These are phyloP conservation scores for Dryobates pubescens DNA, from an alignment of 2,797 vertebrate species.

Conservation along the genomic window DNA sequence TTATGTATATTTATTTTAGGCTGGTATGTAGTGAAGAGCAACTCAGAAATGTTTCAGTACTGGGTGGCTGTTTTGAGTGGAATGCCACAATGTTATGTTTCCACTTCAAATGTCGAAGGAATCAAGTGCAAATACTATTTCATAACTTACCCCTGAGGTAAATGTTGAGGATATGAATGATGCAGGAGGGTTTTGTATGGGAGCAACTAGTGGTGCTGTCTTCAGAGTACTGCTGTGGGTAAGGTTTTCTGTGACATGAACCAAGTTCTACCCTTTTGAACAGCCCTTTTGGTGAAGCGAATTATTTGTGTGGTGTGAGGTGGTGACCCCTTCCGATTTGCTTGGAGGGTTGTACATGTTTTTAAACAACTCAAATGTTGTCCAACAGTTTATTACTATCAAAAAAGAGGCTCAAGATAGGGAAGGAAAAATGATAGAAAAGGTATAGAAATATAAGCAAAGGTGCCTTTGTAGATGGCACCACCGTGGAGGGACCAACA, in stretches of 20 bases:
- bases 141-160: neutral
- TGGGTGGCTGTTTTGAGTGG: slow-evolving; percentile 24
- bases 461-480: too few relatives aligned
- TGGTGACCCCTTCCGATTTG: neutral
- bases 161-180: neutral
- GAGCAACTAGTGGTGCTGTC: neutral
- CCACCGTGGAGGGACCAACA: too few relatives aligned
- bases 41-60: slow-evolving; percentile 21
- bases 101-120: slow-evolving; percentile 44
- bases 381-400: too few relatives aligned
- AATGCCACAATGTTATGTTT: slow-evolving; percentile 17
- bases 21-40: slow-evolving; percentile 4
- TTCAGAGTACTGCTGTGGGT: neutral
- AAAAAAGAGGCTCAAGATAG: too few relatives aligned
- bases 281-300: neutral
- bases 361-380: too few relatives aligned
- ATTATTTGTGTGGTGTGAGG: neutral
- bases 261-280: neutral
- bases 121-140: neutral
- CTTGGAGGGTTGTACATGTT: too few relatives aligned
- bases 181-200: neutral
- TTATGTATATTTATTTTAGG: slow-evolving; percentile 28
- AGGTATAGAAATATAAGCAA: too few relatives aligned
- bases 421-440: too few relatives aligned
- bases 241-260: neutral